Percentiles rank a stretch among this genome's conserved stretches.
These are phyloP conservation scores for Monopis laevigella DNA, from an alignment of 2,888 invertebrate species.

Conservation along the genomic window DNA sequence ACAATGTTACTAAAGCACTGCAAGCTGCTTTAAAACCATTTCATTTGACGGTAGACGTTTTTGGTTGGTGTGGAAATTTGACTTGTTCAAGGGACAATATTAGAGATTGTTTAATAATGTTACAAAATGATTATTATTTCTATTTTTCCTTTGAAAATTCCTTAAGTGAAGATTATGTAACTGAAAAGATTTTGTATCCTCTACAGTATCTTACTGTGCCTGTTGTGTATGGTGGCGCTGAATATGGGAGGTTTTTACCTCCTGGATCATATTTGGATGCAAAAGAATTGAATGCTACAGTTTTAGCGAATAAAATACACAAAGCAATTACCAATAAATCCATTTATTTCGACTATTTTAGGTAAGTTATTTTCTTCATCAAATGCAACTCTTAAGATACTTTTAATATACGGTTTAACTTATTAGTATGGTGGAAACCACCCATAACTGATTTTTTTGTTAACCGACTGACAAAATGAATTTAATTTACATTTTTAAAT, in stretches of 20 bases:
- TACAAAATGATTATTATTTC: conserved; percentile 42
- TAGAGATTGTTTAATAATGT: conserved; percentile 33
- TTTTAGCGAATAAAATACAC: conserved; percentile 30
- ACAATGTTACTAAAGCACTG: conserved; percentile 24
- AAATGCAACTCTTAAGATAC: no score
- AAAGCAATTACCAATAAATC: conserved; percentile 28
- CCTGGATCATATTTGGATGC: conserved; percentile 45
- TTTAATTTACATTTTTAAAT: no score
- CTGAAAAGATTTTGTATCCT: conserved; percentile 43
- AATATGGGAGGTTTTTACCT: conserved; percentile 64
- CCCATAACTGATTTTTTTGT: no score
- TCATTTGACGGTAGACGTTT: conserved; percentile 36
- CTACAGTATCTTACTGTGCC: conserved; percentile 70
- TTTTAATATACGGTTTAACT: neutral
- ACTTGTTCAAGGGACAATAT: conserved; percentile 33
- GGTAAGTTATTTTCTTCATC: no score
- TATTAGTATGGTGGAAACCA: no score
- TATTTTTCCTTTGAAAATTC: conserved; percentile 50
- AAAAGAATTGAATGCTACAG: conserved; percentile 22
- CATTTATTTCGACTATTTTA: conserved; percentile 36
- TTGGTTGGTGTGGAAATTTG: conserved; percentile 38
- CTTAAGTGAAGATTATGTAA: conserved; percentile 42
- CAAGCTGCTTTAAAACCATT: conserved; percentile 27
- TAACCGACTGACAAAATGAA: no score
- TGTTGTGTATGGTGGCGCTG: conserved; percentile 74